Percentiles rank a stretch among this genome's conserved stretches.
phyloP scores from a whole-genome alignment of 92 coral and sea anemone species.

The Porites cylindrica region DNA sequence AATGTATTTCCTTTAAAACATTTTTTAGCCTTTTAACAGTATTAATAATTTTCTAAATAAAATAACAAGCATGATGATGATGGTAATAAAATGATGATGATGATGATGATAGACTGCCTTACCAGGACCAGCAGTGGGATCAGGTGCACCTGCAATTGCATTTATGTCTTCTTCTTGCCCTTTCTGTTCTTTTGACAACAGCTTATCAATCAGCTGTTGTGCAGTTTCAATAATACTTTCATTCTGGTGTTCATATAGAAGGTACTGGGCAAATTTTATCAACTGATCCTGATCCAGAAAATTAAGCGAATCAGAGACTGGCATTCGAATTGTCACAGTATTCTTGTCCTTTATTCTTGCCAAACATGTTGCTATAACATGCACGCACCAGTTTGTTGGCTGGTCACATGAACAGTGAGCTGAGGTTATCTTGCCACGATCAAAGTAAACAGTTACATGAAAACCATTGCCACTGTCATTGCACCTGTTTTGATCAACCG shows the following conservation, averaged over 20 bases:
- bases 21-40: no score
- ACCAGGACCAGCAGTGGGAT: constrained; percentile 99
- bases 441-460: constrained; percentile 88
- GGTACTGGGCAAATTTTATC: constrained; percentile 89
- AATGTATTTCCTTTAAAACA: no score
- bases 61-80: no score
- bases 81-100: no score
- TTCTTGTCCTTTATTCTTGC: constrained; percentile 70
- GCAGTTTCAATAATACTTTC: constrained; percentile 88
- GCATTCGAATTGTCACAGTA: constrained; percentile 62
- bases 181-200: constrained; percentile 57
- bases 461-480: background rate
- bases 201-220: constrained; percentile 82
- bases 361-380: constrained; percentile 86
- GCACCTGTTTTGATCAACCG: constrained; percentile 59
- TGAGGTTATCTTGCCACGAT: constrained; percentile 95
- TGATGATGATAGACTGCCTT: background rate
- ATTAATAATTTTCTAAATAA: no score
- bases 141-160: constrained; percentile 91
- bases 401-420: constrained; percentile 87
- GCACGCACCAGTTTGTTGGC: constrained; percentile 85
- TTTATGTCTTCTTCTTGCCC: constrained; percentile 76
- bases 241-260: constrained; percentile 85
- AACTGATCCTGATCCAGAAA: constrained; percentile 83
- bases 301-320: constrained; percentile 91